Evolutionary conservation across 2,888 invertebrate genomes (phyloP).

Genomic region (Arctia plantaginis): DNA sequence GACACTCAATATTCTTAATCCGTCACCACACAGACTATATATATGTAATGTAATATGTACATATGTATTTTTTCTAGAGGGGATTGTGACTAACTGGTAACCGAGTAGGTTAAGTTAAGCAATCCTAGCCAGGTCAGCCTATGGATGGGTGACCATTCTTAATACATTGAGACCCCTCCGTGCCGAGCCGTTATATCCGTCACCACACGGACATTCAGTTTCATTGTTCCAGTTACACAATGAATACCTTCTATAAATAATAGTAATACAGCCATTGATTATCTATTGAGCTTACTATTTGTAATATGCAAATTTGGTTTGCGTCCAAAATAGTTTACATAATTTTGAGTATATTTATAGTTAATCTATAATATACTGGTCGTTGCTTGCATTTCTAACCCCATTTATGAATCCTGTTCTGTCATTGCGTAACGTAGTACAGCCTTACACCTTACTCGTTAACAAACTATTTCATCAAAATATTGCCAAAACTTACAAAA

Average conservation of each 20-base stretch:
- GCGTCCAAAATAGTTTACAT: not conserved
- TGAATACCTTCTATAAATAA: slow-evolving; percentile 5
- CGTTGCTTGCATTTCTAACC: not conserved
- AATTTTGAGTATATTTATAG: not conserved
- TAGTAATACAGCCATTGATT: not conserved
- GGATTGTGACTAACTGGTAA: too few species aligned
- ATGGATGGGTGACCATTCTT: too few species aligned
- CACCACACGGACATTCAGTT: too few species aligned
- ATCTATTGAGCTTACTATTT: not conserved
- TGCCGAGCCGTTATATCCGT: too few species aligned
- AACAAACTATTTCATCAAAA: not conserved
- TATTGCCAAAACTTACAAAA: not conserved
- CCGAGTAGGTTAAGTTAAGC: too few species aligned
- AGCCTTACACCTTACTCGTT: not conserved
- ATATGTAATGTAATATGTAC: too few species aligned
- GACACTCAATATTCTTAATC: too few species aligned
- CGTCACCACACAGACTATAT: too few species aligned
- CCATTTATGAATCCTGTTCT: not conserved
- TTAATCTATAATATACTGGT: not conserved
- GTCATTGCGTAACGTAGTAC: not conserved
- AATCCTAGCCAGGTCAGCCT: too few species aligned
- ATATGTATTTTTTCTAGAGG: too few species aligned
- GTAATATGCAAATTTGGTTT: not conserved
- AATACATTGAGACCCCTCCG: too few species aligned
- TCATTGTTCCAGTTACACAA: slow-evolving; percentile 1